Base-by-base conservation (phyloP, 1,140 invertebrate genomes). In the Calliphora vicina region DNA sequence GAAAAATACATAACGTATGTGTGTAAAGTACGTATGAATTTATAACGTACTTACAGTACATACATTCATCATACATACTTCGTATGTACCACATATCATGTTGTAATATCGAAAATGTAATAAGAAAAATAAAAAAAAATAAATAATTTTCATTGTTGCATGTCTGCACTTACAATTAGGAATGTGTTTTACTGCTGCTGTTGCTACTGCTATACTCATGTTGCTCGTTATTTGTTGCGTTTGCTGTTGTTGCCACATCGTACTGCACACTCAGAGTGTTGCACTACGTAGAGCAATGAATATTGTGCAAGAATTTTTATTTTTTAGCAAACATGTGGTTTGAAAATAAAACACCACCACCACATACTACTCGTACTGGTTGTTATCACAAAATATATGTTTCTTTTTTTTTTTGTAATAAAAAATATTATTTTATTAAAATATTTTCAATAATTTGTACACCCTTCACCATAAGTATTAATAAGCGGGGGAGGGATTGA, bases 301-400 rank as follows among this genome's bases (percentile, higher is more conserved):
- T 35, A 67, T 20, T 67, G 61, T 67, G 61, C 61, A 67, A 67
- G 61, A 67, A 67, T 67, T 67, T 67, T 67, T 67, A 1, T 23
- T 1, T 57, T 67, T 67, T 67, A 67, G 61, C 61, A 67, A 67
- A 67, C 61, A 67, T 67, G 61, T 67, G 61, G 61, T 67, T 67
- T 23, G 6, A 67, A 17, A 57, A 57, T 17, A 35, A 35, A 35
- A 1, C 35, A 35, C 6, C 35, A 10, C 35, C 35, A 35, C 35
- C 35, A 35, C 50, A 57, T 57, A 57, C n/a, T n/a, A n/a, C 61
- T 67, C 9, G 61, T 10, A 8, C 10, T 67, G 61, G 61, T 67
- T 23, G 61, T 67, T 67, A 67, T 67, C 61, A 25, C 61, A 67
- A 67, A 67, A 67, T 23, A 23, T n/a, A n/a, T n/a, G n/a, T n/a